These are phyloP conservation scores for Stenopsyche tienmushanensis DNA, from an alignment of 1,140 invertebrate species.

Conservation along the genomic window DNA sequence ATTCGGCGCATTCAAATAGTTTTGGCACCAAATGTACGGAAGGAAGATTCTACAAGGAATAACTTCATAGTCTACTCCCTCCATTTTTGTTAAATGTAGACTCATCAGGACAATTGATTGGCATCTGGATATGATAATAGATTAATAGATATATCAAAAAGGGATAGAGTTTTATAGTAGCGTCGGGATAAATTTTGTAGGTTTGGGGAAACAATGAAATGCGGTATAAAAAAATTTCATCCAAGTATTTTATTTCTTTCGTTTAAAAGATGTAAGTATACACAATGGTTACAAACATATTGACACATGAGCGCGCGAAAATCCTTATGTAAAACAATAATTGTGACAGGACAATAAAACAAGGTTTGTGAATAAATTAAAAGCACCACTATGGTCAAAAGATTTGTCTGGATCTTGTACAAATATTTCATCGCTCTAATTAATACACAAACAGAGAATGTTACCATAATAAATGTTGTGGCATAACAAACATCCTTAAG, in stretches of 20 bases:
- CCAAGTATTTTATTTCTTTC: conserved; percentile 42
- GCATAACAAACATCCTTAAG: conserved; percentile 25
- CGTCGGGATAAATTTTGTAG: background rate
- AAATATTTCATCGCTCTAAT: too few species aligned
- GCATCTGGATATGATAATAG: too few species aligned
- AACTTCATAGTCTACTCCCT: too few species aligned
- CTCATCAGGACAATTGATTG: too few species aligned
- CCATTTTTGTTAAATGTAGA: too few species aligned
- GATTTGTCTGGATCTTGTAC: background rate
- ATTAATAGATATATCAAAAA: too few species aligned
- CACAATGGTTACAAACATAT: conserved; percentile 40
- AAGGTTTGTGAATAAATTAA: conserved; percentile 26
- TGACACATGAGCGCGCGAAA: conserved; percentile 36
- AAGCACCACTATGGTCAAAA: conserved; percentile 18
- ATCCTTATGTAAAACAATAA: conserved; percentile 30
- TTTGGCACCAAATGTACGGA: too few species aligned
- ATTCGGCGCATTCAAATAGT: too few species aligned
- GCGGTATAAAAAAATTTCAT: conserved; percentile 31
- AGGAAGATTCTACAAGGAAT: too few species aligned
- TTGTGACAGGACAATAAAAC: conserved; percentile 29
- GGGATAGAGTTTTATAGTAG: too few species aligned
- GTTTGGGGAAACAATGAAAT: background rate
- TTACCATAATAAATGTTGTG: conserved; percentile 22
- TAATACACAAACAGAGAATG: too few species aligned
- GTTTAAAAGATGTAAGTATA: conserved; percentile 40